Conservation (phyloP, 2,113 vertebrate species). For the Corythoichthys haematopterus region DNA sequence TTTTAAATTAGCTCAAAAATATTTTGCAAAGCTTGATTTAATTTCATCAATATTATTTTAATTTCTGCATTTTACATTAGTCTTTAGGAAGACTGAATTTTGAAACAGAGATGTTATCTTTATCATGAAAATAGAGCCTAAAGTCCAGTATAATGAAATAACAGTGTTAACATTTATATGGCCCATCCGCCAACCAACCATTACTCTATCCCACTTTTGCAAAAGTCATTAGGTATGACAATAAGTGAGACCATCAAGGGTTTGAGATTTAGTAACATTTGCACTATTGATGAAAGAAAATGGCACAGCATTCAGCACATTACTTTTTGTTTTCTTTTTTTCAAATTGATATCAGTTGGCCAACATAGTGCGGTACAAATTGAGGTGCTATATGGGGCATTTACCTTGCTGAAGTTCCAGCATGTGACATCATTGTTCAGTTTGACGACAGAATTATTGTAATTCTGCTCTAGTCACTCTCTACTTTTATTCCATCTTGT, state of each 20-base stretch:
- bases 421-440: background rate
- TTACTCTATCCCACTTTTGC: background rate
- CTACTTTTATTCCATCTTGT: background rate
- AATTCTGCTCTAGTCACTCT: background rate
- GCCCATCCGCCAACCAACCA: background rate
- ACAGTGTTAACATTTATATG: background rate
- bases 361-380: background rate
- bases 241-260: background rate
- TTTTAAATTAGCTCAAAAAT: too few relatives aligned
- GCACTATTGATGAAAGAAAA: background rate
- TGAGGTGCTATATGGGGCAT: constrained; percentile 1
- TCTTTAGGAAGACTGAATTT: background rate
- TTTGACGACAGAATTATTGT: constrained; percentile 6
- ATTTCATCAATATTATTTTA: too few relatives aligned
- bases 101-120: background rate
- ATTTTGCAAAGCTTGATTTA: too few relatives aligned
- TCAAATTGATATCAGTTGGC: background rate
- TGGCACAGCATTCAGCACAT: background rate
- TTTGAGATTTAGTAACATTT: background rate
- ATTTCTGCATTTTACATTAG: too few relatives aligned
- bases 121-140: background rate
- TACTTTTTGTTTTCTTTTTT: background rate
- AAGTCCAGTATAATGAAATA: background rate
- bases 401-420: background rate
- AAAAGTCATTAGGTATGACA: background rate